phyloP scores from a whole-genome alignment of 2,113 vertebrate species.

The Tenebrosternarchus preto region DNA sequence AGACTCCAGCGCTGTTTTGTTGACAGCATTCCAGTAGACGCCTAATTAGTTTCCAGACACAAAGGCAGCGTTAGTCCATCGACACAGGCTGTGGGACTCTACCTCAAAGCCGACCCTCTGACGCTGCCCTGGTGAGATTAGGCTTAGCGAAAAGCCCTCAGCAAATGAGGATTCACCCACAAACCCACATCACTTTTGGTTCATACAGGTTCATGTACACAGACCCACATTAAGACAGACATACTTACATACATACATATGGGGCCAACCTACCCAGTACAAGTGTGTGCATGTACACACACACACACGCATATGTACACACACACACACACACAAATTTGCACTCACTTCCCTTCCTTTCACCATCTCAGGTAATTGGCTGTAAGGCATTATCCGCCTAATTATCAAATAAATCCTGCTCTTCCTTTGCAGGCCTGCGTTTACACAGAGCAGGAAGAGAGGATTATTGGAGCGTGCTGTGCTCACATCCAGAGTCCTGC shows the following conservation, averaged over 20 bases:
- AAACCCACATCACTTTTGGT: constrained; percentile 12
- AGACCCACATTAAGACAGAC: constrained; percentile 7
- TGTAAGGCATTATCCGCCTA: constrained; percentile 67
- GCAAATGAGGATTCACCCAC: constrained; percentile 13
- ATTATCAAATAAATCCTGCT: constrained; percentile 72
- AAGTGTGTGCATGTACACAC: not conserved
- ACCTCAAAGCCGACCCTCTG: not conserved
- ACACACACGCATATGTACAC: constrained; percentile 22
- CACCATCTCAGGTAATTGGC: constrained; percentile 58
- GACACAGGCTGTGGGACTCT: not conserved
- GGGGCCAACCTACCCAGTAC: not conserved
- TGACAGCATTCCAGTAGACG: constrained; percentile 47
- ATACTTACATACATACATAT: not conserved
- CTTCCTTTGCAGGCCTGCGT: constrained; percentile 66
- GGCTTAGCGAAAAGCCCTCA: constrained; percentile 1
- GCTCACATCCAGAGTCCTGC: constrained; percentile 72
- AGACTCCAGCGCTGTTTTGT: constrained; percentile 31
- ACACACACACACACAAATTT: constrained; percentile 29
- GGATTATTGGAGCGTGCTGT: constrained; percentile 72
- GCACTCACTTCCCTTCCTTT: constrained; percentile 23
- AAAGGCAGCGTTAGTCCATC: not conserved
- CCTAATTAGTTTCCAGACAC: constrained; percentile 42
- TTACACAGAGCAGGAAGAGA: constrained; percentile 74
- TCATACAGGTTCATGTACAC: constrained; percentile 10
- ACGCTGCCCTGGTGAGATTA: not conserved